These are phyloP conservation scores for Reticulitermes speratus DNA, from an alignment of 1,140 invertebrate genomes.

Conservation along the genomic window DNA sequence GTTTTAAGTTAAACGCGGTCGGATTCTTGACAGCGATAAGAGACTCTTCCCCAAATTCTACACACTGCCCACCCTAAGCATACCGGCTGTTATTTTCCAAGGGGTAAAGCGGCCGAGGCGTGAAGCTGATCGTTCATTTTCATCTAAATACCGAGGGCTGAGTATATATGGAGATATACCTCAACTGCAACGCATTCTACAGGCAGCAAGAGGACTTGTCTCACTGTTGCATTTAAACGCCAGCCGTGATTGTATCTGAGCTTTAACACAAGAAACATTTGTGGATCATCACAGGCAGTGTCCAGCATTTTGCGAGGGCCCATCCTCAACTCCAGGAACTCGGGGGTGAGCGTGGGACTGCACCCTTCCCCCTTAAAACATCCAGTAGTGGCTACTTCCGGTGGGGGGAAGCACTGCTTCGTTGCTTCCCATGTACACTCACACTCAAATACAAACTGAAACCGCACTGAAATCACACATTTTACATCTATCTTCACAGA, in stretches of 20 bases:
- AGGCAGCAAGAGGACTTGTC: too few species aligned
- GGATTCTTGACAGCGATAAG: background rate
- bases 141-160: too few species aligned
- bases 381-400: conserved; percentile 6
- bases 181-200: too few species aligned
- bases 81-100: too few species aligned
- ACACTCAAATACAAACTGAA: background rate
- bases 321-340: background rate
- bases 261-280: background rate
- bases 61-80: too few species aligned
- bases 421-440: background rate
- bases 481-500: too few species aligned
- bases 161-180: too few species aligned
- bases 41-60: background rate
- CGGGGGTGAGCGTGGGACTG: background rate
- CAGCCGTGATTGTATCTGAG: background rate
- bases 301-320: background rate
- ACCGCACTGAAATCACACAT: too few species aligned
- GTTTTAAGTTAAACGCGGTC: background rate
- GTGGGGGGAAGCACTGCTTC: background rate
- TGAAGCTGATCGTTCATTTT: too few species aligned
- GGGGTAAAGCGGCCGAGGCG: too few species aligned
- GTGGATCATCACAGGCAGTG: background rate
- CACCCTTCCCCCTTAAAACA: background rate
- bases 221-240: too few species aligned